A percentile compares a stretch with the other conserved stretches of the same genome.
These are phyloP conservation scores for Laodelphax striatellus DNA, from an alignment of 1,140 invertebrate genomes.

Conservation along the genomic window DNA sequence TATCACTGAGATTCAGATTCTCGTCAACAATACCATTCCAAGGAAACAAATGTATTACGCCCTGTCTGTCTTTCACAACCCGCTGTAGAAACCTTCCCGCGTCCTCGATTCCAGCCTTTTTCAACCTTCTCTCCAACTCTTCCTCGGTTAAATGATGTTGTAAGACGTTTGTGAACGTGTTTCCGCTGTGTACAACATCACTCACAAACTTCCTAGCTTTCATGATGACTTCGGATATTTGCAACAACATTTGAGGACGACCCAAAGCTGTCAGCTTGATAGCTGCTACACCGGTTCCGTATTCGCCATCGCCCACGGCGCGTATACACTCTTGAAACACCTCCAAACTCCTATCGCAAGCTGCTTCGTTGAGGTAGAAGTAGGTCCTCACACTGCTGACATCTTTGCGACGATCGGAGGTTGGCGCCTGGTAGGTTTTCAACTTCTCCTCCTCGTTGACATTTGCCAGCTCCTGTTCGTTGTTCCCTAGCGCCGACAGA, in stretches of 20 bases:
- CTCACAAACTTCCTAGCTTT: conserved; percentile 88
- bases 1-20: conserved; percentile 74
- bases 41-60: conserved; percentile 93
- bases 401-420: conserved; percentile 87
- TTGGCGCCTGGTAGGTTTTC: conserved; percentile 54
- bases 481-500: not conserved
- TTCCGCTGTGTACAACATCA: conserved; percentile 61
- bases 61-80: conserved; percentile 80
- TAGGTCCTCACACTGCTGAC: conserved; percentile 91
- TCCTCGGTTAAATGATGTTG: conserved; percentile 73
- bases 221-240: conserved; percentile 95
- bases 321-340: conserved; percentile 31
- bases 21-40: conserved; percentile 94
- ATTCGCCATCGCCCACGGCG: conserved; percentile 60
- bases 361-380: conserved; percentile 95
- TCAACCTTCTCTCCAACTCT: conserved; percentile 77
- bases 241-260: conserved; percentile 87
- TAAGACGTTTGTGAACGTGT: conserved; percentile 81
- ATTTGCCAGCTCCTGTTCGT: not conserved
- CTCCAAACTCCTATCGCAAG: conserved; percentile 96
- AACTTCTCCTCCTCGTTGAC: conserved; percentile 54
- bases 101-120: conserved; percentile 56
- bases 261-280: conserved; percentile 96
- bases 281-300: conserved; percentile 87
- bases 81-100: conserved; percentile 80